Base-by-base conservation (phyloP, 2,113 vertebrate species). In the Aspidoscelis tigris region DNA sequence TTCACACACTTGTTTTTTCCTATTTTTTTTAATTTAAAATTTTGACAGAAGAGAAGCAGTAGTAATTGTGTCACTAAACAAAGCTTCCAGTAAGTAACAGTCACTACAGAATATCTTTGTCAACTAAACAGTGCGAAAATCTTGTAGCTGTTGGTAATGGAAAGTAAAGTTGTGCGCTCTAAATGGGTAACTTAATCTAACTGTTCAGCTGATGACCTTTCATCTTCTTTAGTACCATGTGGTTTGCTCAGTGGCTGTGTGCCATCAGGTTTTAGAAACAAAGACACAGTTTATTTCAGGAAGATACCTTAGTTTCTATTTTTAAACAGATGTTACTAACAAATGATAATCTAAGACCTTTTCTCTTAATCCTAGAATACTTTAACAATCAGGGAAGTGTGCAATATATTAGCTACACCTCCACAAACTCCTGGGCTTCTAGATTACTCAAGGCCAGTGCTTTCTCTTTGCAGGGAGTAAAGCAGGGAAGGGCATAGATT, bases 131-230 rank as follows among this genome's bases (percentile, higher is more conserved):
- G 73, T 71, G 55, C 72, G 5, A 80, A 21, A n/a, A 16, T 20
- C 26, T 33, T 39, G 43, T 73, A 73, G 0, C 33, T 1, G 0
- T 73, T 75, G 0, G 61, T 83, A 83, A 76, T 4, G 81, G 65
- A 1, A 78, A 80, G 55, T 41, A 78, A 65, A 80, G 18, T 55
- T 44, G 39, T 0, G 0, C 4, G 7, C 20, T n/a, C 5, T 80
- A 84, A 58, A 44, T 9, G 64, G 71, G 71, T 86, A 75, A 33
- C 65, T 84, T 77, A 12, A 39, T 83, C 88, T 70, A 71, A 47
- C 77, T 84, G 14, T 47, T 0, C 3, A 82, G n/a, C 75, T 76
- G 21, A 53, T 69, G 84, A 39, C 80, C 1, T 71, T 86, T 89
- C 61, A 75, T 71, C 71, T 77, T 5, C 22, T 61, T 78, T 72